Evolutionary conservation across 2,113 vertebrate genomes (phyloP).

Genomic region (Lamprologus callipterus): DNA sequence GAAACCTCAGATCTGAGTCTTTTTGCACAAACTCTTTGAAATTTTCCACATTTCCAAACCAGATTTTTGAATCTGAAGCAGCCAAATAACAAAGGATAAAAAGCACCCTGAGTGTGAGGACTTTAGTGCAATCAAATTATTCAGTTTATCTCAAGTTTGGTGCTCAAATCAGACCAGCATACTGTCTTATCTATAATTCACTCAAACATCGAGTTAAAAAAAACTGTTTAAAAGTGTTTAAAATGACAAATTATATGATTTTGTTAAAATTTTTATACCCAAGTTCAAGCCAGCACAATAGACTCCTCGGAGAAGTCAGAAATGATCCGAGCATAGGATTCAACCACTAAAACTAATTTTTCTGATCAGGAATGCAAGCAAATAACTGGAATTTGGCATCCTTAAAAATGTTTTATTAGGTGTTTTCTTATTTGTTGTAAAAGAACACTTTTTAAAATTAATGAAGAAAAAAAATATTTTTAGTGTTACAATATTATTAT

Average conservation of each 20-base stretch:
- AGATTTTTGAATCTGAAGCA: not conserved
- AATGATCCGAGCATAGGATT: not conserved
- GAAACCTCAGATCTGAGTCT: not conserved
- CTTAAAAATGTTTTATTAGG: not conserved
- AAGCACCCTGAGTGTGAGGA: not conserved
- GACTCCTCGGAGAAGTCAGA: not conserved
- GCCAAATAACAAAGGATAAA: not conserved
- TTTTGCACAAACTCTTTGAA: not conserved
- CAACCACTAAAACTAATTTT: not conserved
- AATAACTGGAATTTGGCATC: not conserved
- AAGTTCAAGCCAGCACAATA: not conserved
- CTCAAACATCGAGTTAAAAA: not conserved
- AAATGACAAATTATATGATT: not conserved
- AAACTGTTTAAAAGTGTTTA: not conserved
- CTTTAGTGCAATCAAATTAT: not conserved
- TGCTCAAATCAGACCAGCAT: not conserved
- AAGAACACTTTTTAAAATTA: not conserved
- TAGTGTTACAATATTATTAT: not conserved
- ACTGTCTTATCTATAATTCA: not conserved
- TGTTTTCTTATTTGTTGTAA: not conserved
- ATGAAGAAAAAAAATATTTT: not conserved
- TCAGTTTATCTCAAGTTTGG: not conserved
- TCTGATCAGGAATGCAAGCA: not conserved
- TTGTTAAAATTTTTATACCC: not conserved
- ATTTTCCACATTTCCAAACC: not conserved